These are phyloP conservation scores for Lingula anatina DNA, from an alignment of 2,888 invertebrate genomes.

Conservation along the genomic window DNA sequence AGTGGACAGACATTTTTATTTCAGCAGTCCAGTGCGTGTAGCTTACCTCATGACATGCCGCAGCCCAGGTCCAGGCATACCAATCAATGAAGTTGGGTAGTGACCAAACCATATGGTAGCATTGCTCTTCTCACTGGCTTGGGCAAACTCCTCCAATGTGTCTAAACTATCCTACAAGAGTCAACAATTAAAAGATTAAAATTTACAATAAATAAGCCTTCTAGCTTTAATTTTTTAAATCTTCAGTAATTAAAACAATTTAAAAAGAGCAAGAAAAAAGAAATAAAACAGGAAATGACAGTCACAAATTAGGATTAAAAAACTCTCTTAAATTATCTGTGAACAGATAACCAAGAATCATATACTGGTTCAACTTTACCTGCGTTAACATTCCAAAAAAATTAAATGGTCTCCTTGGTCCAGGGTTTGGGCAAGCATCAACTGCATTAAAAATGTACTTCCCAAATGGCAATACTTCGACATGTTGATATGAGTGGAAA, in stretches of 20 bases:
- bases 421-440: constrained; percentile 83
- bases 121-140: constrained; percentile 49
- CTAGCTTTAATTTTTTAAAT: no score
- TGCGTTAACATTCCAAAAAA: constrained; percentile 66
- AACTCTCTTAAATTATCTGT: no score
- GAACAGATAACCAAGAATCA: no score
- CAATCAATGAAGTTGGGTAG: constrained; percentile 83
- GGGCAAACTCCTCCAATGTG: constrained; percentile 57
- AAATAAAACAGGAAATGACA: no score
- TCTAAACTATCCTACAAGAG: no score
- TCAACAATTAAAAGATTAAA: no score
- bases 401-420: constrained; percentile 81
- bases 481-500: constrained; percentile 69
- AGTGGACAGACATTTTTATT: no score
- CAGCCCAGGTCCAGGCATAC: constrained; percentile 22
- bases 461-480: constrained; percentile 53
- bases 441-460: constrained; percentile 75
- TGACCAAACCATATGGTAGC: constrained; percentile 80
- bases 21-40: no score
- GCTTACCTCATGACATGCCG: constrained; percentile 28
- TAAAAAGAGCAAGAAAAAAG: no score
- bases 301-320: no score
- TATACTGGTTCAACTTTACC: constrained; percentile 36
- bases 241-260: no score
- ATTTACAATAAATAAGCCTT: no score